phyloP scores from a whole-genome alignment of 2,113 vertebrate species.

The Calcarius ornatus region DNA sequence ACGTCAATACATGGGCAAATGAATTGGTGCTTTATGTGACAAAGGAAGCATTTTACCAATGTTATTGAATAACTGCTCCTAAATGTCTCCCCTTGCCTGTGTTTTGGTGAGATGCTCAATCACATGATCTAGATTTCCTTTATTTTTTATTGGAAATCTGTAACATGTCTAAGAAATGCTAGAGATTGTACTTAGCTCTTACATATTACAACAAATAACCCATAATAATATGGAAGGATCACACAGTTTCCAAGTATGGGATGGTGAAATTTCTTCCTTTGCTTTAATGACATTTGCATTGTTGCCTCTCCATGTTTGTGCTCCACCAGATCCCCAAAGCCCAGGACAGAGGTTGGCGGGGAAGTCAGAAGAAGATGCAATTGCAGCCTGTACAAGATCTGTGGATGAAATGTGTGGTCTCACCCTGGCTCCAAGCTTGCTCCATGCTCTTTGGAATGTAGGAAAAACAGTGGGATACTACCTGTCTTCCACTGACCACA shows the following conservation, averaged over 20 bases:
- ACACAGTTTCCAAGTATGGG: neutral
- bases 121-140: neutral
- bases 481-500: neutral
- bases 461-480: neutral
- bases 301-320: neutral
- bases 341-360: neutral
- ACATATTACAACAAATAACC: neutral
- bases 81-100: neutral
- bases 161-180: neutral
- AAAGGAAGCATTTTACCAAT: neutral
- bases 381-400: neutral
- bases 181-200: neutral
- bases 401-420: neutral
- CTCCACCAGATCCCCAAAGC: neutral
- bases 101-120: neutral
- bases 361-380: neutral
- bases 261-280: neutral
- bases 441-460: neutral
- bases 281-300: neutral
- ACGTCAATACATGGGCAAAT: neutral
- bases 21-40: neutral
- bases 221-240: neutral
- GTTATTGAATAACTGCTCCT: neutral
- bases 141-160: neutral
- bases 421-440: neutral